Evolutionary conservation across 2,797 vertebrate species (phyloP).

Genomic region (Mastacembelus armatus): DNA sequence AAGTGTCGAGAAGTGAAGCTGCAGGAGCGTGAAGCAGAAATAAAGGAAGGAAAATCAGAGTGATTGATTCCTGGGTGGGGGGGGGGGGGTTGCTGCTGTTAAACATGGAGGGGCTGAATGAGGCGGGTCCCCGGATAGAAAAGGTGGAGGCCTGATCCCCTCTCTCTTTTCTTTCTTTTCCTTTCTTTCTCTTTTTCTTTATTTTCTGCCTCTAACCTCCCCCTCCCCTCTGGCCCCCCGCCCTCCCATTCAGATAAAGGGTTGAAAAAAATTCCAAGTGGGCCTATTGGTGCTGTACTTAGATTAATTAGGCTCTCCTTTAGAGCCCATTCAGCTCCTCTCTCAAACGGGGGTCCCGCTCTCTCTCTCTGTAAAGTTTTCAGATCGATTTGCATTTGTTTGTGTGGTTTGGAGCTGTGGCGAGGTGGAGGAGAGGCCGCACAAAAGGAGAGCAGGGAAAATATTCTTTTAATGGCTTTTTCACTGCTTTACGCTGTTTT

Average conservation of each 20-base stretch:
- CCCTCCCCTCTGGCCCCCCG: neutral
- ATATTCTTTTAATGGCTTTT: constrained; percentile 85
- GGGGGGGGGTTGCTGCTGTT: constrained; percentile 57
- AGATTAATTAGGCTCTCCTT: constrained; percentile 94
- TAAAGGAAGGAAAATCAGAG: constrained; percentile 20
- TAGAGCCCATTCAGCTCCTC: constrained; percentile 89
- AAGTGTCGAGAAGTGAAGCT: neutral
- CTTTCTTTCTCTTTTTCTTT: constrained; percentile 57
- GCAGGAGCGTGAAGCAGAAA: neutral
- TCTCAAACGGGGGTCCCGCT: constrained; percentile 87
- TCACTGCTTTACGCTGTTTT: constrained; percentile 77
- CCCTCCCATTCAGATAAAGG: constrained; percentile 82
- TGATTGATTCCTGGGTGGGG: constrained; percentile 50
- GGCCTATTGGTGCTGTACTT: constrained; percentile 91
- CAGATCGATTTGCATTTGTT: constrained; percentile 95
- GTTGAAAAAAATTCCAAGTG: constrained; percentile 89
- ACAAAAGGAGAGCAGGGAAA: constrained; percentile 70
- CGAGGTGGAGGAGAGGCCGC: constrained; percentile 29
- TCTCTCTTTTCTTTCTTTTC: constrained; percentile 65
- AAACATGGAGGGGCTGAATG: constrained; percentile 70
- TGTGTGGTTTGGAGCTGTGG: constrained; percentile 80
- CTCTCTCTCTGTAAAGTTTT: constrained; percentile 89
- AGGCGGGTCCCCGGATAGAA: constrained; percentile 65
- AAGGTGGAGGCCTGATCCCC: constrained; percentile 75
- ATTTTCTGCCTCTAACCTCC: constrained; percentile 26